These are phyloP conservation scores for Acrossocheilus wenchowensis DNA, from an alignment of 2,797 vertebrate species.

Conservation along the genomic window DNA sequence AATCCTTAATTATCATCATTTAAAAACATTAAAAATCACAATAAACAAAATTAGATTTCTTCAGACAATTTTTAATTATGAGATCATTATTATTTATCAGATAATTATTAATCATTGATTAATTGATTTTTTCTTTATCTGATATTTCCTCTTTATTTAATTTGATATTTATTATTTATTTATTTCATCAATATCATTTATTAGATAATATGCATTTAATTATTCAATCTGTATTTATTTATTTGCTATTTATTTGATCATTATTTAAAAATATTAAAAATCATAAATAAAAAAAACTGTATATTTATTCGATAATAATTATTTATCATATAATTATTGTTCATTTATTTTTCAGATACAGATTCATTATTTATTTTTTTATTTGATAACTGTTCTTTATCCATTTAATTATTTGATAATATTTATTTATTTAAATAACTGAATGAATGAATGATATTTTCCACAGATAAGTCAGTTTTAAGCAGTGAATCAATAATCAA, in stretches of 20 bases:
- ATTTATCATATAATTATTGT: not conserved
- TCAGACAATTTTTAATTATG: not conserved
- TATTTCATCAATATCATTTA: not conserved
- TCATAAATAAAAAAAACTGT: not conserved
- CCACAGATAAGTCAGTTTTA: not conserved
- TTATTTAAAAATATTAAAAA: not conserved
- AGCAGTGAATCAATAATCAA: not conserved
- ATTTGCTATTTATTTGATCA: not conserved
- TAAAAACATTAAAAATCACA: no score
- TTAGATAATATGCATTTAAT: not conserved
- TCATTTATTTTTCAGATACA: not conserved
- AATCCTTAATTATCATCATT: no score
- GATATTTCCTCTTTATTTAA: not conserved
- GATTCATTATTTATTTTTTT: not conserved
- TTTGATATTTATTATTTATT: not conserved
- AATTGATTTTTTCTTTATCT: not conserved
- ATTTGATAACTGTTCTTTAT: not conserved
- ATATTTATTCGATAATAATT: not conserved
- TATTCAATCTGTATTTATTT: not conserved
- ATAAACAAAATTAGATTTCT: no score
- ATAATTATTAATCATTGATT: not conserved
- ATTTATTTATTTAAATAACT: not conserved
- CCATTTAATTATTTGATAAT: not conserved
- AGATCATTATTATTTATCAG: not conserved
- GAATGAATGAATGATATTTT: not conserved